Evolutionary conservation across 1,140 invertebrate species (phyloP).

Genomic region (Cephus cinctus): DNA sequence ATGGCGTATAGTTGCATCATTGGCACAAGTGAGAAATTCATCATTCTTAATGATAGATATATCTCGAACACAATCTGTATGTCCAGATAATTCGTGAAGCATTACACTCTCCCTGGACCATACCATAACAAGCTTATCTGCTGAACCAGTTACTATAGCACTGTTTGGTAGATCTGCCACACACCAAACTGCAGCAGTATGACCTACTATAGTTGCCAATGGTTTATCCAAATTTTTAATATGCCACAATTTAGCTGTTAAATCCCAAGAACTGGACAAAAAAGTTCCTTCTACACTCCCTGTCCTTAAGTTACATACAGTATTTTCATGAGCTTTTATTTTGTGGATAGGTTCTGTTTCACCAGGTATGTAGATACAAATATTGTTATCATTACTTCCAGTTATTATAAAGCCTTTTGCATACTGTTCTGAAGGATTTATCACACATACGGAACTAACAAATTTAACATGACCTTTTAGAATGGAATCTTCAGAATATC

Average conservation of each 20-base stretch:
- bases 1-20: slow-evolving; percentile 81
- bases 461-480: slow-evolving; percentile 84
- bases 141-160: slow-evolving; percentile 79
- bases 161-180: slow-evolving; percentile 64
- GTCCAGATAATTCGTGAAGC: slow-evolving; percentile 64
- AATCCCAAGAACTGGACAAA: slow-evolving; percentile 89
- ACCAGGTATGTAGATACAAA: slow-evolving; percentile 72
- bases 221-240: slow-evolving; percentile 54
- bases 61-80: slow-evolving; percentile 88
- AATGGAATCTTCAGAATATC: slow-evolving; percentile 63
- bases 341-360: slow-evolving; percentile 62
- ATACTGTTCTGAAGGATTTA: slow-evolving; percentile 67
- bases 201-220: slow-evolving; percentile 68
- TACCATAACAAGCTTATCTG: slow-evolving; percentile 86
- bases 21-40: slow-evolving; percentile 84
- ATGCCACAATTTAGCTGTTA: slow-evolving; percentile 80
- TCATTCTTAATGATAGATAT: slow-evolving; percentile 67
- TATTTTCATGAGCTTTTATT: slow-evolving; percentile 78
- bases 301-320: slow-evolving; percentile 67
- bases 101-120: slow-evolving; percentile 68
- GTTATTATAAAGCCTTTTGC: slow-evolving; percentile 81
- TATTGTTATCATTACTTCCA: slow-evolving; percentile 84
- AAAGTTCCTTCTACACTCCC: slow-evolving; percentile 60
- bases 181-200: slow-evolving; percentile 88
- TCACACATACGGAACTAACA: slow-evolving; percentile 75